Conservation (phyloP, 2,888 invertebrate genomes). For the Notodonta ziczac region DNA sequence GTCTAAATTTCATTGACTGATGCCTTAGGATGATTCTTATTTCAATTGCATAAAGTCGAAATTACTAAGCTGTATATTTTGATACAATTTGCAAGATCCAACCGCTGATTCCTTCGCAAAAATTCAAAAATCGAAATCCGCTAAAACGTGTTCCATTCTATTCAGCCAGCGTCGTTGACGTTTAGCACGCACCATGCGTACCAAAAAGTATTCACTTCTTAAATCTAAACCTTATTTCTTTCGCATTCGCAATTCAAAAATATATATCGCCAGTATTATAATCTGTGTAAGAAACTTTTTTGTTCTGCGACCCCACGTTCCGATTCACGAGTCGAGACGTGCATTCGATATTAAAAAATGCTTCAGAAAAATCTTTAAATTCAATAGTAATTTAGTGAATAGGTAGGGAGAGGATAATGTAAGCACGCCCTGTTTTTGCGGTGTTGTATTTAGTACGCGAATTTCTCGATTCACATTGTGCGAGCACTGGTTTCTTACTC, state of each 20-base stretch:
- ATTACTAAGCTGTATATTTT: constrained; percentile 8
- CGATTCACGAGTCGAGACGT: constrained; percentile 63
- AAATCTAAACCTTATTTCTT: constrained; percentile 71
- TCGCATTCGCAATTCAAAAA: constrained; percentile 51
- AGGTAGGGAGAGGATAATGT: constrained; percentile 74
- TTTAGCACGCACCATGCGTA: constrained; percentile 53
- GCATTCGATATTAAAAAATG: constrained; percentile 73
- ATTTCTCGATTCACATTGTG: constrained; percentile 74
- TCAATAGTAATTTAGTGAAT: constrained; percentile 81
- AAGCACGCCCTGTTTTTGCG: constrained; percentile 79
- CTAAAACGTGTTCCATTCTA: constrained; percentile 70
- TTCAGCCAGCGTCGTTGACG: constrained; percentile 65
- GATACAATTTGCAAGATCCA: constrained; percentile 19
- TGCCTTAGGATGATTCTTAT: constrained; percentile 10
- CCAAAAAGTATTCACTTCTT: constrained; percentile 45
- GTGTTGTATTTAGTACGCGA: constrained; percentile 81
- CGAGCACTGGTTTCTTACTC: constrained; percentile 77
- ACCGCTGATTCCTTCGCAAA: constrained; percentile 45
- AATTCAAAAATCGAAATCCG: constrained; percentile 58
- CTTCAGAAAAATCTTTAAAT: constrained; percentile 79
- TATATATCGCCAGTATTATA: constrained; percentile 40
- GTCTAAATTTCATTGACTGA: not conserved
- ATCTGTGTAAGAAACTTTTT: constrained; percentile 53
- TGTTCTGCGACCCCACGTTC: constrained; percentile 52
- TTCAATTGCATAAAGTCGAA: constrained; percentile 17